A percentile compares a stretch with the other conserved stretches of the same genome.
These are phyloP conservation scores for Mechanitis messenoides DNA, from an alignment of 2,888 invertebrate species.

Conservation along the genomic window DNA sequence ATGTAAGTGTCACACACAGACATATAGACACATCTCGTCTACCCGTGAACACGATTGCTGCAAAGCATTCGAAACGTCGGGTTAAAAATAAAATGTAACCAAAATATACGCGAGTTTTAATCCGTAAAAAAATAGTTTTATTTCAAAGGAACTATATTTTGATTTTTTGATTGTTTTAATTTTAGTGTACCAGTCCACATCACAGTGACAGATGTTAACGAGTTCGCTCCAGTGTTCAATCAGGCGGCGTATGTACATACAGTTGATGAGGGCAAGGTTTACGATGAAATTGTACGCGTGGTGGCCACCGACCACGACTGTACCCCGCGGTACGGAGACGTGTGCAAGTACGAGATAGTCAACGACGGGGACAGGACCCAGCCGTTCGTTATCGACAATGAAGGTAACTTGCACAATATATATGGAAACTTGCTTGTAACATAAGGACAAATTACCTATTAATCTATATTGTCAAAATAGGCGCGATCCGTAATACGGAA, in stretches of 20 bases:
- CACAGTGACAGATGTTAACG: conserved; percentile 96
- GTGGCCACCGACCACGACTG: conserved; percentile 96
- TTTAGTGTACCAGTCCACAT: conserved; percentile 93
- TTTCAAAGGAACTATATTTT: no score
- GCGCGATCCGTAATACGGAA: conserved; percentile 94
- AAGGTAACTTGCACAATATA: conserved; percentile 73
- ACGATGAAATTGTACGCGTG: conserved; percentile 92
- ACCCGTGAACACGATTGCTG: no score
- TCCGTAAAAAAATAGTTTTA: no score
- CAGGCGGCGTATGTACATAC: conserved; percentile 93
- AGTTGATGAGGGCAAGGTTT: conserved; percentile 92
- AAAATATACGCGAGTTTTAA: no score
- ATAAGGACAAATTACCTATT: no score
- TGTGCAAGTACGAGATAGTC: conserved; percentile 96
- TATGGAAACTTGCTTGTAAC: no score
- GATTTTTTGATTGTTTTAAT: background rate
- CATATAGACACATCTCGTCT: no score
- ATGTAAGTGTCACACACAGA: no score
- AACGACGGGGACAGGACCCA: conserved; percentile 79
- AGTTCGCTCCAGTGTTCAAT: conserved; percentile 93
- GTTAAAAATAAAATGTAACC: no score
- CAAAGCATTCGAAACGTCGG: no score
- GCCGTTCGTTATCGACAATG: conserved; percentile 93
- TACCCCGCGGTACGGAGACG: conserved; percentile 95
- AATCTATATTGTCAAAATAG: conserved; percentile 41